A percentile compares a stretch with the other conserved stretches of the same genome.
phyloP scores from a whole-genome alignment of 2,113 vertebrate genomes.

The Actenoides hombroni region DNA sequence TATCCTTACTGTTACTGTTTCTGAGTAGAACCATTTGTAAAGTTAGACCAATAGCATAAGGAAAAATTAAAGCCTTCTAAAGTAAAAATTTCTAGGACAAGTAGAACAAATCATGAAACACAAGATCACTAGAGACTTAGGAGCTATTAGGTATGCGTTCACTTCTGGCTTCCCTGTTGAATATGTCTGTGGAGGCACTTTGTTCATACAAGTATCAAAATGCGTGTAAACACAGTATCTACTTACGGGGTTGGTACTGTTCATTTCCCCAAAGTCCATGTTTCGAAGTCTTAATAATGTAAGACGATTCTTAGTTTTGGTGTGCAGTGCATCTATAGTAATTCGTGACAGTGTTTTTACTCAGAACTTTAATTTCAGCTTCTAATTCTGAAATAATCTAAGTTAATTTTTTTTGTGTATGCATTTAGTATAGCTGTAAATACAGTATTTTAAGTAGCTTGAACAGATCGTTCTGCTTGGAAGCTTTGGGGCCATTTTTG shows the following conservation, averaged over 20 bases:
- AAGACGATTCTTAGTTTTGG: neutral
- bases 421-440: neutral
- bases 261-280: neutral
- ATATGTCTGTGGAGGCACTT: neutral
- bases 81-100: neutral
- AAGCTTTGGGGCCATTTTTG: neutral
- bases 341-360: neutral
- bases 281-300: neutral
- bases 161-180: neutral
- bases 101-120: neutral
- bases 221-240: neutral
- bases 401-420: neutral
- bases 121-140: neutral
- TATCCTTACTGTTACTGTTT: neutral
- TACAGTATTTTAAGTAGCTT: neutral
- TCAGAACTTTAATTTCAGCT: neutral
- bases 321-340: accelerated
- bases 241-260: neutral
- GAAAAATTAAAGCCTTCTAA: neutral
- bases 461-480: neutral
- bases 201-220: neutral
- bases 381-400: neutral
- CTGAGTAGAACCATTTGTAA: neutral
- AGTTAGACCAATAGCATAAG: neutral
- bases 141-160: neutral